A percentile compares a stretch with the other conserved stretches of the same genome.
Conservation (phyloP, 37 sponge, comb jelly and placozoan genomes). For the Aplysina aerophoba region DNA sequence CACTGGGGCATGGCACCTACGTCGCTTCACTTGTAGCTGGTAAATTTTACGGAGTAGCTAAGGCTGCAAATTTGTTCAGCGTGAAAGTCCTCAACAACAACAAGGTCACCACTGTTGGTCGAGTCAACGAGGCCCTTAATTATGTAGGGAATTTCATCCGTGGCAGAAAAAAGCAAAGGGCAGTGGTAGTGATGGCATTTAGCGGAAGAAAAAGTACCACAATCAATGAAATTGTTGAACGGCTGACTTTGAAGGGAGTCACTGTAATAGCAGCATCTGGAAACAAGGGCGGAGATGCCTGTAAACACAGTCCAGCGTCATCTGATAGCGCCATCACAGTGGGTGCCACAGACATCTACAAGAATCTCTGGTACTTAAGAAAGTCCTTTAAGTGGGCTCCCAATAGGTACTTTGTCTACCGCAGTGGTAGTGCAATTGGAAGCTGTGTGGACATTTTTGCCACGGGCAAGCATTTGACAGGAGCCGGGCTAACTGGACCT, state of each 20-base stretch:
- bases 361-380: neutral
- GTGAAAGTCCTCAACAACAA: neutral
- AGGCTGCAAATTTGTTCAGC: constrained; percentile 5
- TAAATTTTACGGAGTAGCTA: neutral
- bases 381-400: no score
- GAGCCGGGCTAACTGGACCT: constrained; percentile 1
- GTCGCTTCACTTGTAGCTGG: constrained; percentile 24
- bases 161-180: neutral
- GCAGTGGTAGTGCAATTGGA: neutral
- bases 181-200: constrained; percentile 8
- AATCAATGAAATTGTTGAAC: neutral
- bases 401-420: neutral
- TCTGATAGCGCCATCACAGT: constrained; percentile 9
- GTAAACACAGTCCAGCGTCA: constrained; percentile 17
- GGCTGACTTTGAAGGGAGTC: neutral
- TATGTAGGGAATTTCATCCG: neutral
- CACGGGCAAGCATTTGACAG: neutral
- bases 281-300: constrained; percentile 16
- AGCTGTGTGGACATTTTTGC: constrained; percentile 20
- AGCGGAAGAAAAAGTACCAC: neutral
- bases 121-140: neutral
- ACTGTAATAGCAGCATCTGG: constrained; percentile 5
- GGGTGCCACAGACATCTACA: neutral
- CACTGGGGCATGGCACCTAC: constrained; percentile 15
- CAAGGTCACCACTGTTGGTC: neutral